Evolutionary conservation across 2,888 invertebrate genomes (phyloP), one percentile per base, ranked within the genome.

Genomic region (Nomada goodeniana): DNA sequence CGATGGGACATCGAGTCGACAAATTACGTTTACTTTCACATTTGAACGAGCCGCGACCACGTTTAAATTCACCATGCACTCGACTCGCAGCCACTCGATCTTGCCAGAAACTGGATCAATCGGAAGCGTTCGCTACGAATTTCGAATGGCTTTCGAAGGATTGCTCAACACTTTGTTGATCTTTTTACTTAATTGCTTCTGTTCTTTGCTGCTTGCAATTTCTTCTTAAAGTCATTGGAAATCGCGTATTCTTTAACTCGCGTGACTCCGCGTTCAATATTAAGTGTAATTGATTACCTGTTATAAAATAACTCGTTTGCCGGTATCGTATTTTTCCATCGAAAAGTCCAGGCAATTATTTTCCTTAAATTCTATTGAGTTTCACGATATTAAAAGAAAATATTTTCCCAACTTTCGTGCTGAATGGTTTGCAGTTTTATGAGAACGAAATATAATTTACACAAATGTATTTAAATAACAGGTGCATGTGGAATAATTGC

Each of bases 21-120:
- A 76, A 84, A 84, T 85, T 85, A 78, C 78, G 78, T 85, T 85
- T 82, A 73, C 85, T 78, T 84, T 61, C 71, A 23, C 76, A 64
- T 57, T 20, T 47, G 63, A 42, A 53, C 75, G 71, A 70, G 23
- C 53, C 29, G 55, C 36, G 42, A 18, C 64, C 52, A 20, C 36
- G 64, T 63, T 76, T 83, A 79, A 75, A 79, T 76, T 68, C 69
- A 47, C 29, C 60, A 42, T 61, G 23, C 42, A 59, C 57, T 26
- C 13, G 23, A 52, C 59, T 59, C 13, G 29, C 50, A 63, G 2
- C 42, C 29, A 53, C 57, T 67, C 65, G 60, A 67, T 61, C 73
- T 73, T 47, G 18, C 9, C 18, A 42, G 47, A 47, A 47, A 13
- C 52, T 44, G 42, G 2, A 59, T 50, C 57, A 23, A 57, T 11